A percentile compares a stretch with the other conserved stretches of the same genome.
Conservation (phyloP, 1,140 invertebrate species). For the Leptinotarsa defecta region DNA sequence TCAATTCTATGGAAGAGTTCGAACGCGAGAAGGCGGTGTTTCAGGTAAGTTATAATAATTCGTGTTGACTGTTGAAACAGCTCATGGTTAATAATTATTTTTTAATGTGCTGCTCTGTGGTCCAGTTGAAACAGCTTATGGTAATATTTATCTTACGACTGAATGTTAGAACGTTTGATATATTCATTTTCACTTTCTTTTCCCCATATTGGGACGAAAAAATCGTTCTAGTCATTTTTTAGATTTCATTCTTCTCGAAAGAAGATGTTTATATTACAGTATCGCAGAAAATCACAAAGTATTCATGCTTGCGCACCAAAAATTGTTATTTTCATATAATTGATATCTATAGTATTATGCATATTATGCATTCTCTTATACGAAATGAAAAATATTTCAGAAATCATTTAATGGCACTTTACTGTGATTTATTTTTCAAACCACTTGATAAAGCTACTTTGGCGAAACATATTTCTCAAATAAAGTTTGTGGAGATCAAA, state of each 20-base stretch:
- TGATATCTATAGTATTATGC: too few species aligned
- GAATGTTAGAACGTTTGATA: neutral
- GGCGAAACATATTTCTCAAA: too few species aligned
- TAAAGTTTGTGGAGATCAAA: too few species aligned
- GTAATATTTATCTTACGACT: conserved; percentile 21
- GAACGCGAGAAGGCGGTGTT: conserved; percentile 85
- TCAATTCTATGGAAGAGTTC: conserved; percentile 84
- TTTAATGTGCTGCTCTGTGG: conserved; percentile 27
- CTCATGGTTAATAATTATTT: neutral
- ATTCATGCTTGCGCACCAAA: too few species aligned
- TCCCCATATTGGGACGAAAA: too few species aligned
- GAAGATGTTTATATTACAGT: neutral
- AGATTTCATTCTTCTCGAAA: neutral
- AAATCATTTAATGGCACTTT: too few species aligned
- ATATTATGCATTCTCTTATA: neutral
- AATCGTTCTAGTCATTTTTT: too few species aligned
- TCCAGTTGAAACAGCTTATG: conserved; percentile 33
- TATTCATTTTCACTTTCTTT: neutral
- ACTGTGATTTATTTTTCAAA: too few species aligned
- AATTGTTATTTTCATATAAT: too few species aligned
- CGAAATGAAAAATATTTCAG: neutral
- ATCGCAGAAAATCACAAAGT: too few species aligned
- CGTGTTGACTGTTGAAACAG: neutral
- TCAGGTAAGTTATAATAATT: conserved; percentile 68
- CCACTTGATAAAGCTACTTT: too few species aligned